Conservation (phyloP, 2,797 vertebrate genomes). For the Lagocephalus sceleratus region DNA sequence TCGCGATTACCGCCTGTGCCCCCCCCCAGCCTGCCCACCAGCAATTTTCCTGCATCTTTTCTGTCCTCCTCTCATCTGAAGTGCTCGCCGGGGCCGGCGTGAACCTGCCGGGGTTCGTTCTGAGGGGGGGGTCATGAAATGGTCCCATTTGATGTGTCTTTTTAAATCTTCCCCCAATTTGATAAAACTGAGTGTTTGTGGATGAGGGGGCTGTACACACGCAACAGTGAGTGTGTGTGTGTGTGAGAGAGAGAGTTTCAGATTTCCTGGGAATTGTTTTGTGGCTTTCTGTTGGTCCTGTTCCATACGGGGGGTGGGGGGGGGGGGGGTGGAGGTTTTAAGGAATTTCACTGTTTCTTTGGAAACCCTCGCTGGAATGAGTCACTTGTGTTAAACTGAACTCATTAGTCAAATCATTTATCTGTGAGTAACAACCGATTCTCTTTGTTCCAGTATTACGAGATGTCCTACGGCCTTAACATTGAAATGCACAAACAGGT, state of each 20-base stretch:
- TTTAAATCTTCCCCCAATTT: not conserved
- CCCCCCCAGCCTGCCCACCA: slow-evolving; percentile 3
- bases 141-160: not conserved
- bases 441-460: slow-evolving; percentile 76
- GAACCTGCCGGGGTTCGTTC: slow-evolving; percentile 13
- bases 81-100: slow-evolving; percentile 39
- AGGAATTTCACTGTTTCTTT: too few relatives aligned
- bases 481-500: slow-evolving; percentile 84
- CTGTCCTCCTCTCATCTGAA: slow-evolving; percentile 28
- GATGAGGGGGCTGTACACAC: not conserved
- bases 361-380: too few relatives aligned
- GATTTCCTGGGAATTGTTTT: not conserved
- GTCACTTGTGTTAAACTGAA: too few relatives aligned
- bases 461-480: slow-evolving; percentile 83
- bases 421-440: slow-evolving; percentile 9
- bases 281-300: not conserved
- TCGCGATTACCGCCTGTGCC: slow-evolving; percentile 44
- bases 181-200: not conserved
- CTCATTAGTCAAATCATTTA: not conserved
- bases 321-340: not conserved
- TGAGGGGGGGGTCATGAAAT: not conserved
- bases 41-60: slow-evolving; percentile 32
- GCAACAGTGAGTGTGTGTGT: not conserved
- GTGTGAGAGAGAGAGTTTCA: not conserved
- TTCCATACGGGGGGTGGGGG: not conserved